phyloP scores from a whole-genome alignment of 2,113 vertebrate genomes.

The Lates calcarifer region DNA sequence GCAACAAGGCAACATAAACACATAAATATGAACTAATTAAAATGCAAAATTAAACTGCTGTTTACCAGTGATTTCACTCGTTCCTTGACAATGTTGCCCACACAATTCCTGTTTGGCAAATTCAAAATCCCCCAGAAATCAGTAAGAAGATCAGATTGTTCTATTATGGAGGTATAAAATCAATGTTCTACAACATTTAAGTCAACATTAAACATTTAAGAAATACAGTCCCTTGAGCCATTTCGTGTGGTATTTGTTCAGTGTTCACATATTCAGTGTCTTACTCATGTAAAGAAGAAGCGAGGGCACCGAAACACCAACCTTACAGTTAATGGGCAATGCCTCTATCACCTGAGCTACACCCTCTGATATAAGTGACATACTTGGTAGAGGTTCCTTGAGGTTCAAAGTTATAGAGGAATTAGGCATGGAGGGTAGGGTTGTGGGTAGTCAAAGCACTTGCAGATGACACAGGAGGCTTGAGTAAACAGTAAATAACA shows the following conservation, averaged over 20 bases:
- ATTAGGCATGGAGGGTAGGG: conserved; percentile 1
- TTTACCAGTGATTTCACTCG: background rate
- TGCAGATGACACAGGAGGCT: conserved; percentile 22
- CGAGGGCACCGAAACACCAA: background rate
- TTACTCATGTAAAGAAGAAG: background rate
- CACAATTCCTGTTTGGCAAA: background rate
- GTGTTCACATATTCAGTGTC: background rate
- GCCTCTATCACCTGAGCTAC: conserved; percentile 15
- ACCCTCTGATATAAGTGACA: conserved; percentile 13
- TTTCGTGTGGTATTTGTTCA: background rate
- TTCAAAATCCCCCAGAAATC: background rate
- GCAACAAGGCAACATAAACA: background rate
- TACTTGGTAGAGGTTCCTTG: conserved; percentile 10
- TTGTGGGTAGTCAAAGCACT: background rate
- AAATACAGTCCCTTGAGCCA: background rate
- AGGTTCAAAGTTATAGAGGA: conserved; percentile 33
- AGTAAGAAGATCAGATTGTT: background rate
- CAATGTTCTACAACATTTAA: background rate
- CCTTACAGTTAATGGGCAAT: conserved; percentile 7
- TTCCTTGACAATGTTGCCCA: background rate
- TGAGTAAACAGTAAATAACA: conserved; percentile 41
- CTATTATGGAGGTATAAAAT: background rate
- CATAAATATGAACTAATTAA: background rate
- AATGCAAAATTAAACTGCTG: background rate
- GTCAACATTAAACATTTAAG: background rate